Percentiles rank a stretch among this genome's conserved stretches.
These are phyloP conservation scores for Sabellastarte sp. DNA, from an alignment of 2,888 invertebrate genomes.

Conservation along the genomic window DNA sequence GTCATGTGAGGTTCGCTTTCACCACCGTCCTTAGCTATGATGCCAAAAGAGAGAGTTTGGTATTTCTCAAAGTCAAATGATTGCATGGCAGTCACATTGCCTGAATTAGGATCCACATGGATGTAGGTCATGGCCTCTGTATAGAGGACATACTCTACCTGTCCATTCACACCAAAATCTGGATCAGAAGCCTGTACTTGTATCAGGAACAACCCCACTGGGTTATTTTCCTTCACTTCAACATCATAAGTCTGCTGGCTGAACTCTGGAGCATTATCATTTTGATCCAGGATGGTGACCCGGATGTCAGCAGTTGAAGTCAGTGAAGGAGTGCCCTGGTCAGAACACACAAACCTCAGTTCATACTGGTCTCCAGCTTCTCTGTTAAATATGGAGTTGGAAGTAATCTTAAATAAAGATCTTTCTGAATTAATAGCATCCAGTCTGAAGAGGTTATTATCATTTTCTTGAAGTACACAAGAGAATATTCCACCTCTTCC, in stretches of 20 bases:
- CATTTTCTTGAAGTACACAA: not conserved
- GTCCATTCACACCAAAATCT: not conserved
- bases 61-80: not conserved
- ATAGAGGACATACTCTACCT: not conserved
- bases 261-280: not conserved
- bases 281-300: not conserved
- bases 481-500: not conserved
- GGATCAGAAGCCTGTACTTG: not conserved
- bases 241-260: not conserved
- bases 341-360: not conserved
- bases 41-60: not conserved
- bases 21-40: not conserved
- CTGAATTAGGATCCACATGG: not conserved
- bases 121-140: not conserved
- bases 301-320: not conserved
- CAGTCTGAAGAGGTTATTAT: not conserved
- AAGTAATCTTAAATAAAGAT: not conserved
- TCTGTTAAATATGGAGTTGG: not conserved
- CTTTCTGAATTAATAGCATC: not conserved
- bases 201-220: not conserved
- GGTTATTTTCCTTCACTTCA: not conserved
- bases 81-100: not conserved
- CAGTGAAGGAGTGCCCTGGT: not conserved
- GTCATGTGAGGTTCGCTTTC: not conserved
- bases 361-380: not conserved